phyloP scores from a whole-genome alignment of 2,113 vertebrate species.

The Garra rufa region DNA sequence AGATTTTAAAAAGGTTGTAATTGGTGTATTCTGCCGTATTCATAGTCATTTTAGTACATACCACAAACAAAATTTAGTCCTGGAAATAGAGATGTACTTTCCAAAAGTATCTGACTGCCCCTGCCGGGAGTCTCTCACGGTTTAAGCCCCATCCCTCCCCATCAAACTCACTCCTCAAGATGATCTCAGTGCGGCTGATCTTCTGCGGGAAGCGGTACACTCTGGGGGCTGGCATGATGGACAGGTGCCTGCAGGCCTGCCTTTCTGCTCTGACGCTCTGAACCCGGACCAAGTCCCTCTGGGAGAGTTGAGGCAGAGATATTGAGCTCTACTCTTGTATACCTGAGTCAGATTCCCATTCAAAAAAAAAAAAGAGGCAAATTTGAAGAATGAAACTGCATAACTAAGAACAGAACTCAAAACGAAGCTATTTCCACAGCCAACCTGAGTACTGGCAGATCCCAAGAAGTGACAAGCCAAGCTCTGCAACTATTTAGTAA shows the following conservation, averaged over 20 bases:
- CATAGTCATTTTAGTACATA: background rate
- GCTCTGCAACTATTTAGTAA: background rate
- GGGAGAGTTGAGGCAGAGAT: constrained; percentile 15
- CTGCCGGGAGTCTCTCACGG: background rate
- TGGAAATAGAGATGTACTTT: background rate
- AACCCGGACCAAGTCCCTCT: background rate
- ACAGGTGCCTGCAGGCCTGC: constrained; percentile 13
- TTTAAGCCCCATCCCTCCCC: background rate
- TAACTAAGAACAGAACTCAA: background rate
- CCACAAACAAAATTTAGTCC: background rate
- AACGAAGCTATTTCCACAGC: background rate
- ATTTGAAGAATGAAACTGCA: background rate
- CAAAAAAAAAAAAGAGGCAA: background rate
- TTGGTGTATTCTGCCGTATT: background rate
- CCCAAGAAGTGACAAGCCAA: background rate
- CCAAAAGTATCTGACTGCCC: background rate
- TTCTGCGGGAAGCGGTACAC: constrained; percentile 59
- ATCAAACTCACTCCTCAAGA: constrained; percentile 74
- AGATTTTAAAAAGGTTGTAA: background rate
- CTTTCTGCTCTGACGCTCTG: constrained; percentile 5
- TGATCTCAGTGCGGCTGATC: constrained; percentile 71
- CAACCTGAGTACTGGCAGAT: background rate
- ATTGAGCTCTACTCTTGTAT: background rate
- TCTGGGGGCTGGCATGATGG: constrained; percentile 66
- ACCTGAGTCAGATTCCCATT: background rate